These are phyloP conservation scores for Aethina tumida DNA, from an alignment of 1,140 invertebrate species.

Conservation along the genomic window DNA sequence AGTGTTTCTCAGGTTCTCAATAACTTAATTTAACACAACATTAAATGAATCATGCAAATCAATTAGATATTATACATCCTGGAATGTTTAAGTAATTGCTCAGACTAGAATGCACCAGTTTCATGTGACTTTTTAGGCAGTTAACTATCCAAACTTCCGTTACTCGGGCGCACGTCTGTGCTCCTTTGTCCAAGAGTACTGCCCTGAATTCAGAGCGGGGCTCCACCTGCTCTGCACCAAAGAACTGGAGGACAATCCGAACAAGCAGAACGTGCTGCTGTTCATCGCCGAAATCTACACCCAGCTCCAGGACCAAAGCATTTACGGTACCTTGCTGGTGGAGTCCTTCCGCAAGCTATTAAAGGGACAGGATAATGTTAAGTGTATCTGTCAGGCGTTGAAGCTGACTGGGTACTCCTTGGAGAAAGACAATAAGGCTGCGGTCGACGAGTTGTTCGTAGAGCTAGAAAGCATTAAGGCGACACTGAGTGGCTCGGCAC, in stretches of 20 bases:
- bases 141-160: constrained; percentile 27
- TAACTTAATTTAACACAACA: no score
- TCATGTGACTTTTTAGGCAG: constrained; percentile 20
- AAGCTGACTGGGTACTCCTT: constrained; percentile 35
- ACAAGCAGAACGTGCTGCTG: constrained; percentile 26
- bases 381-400: constrained; percentile 44
- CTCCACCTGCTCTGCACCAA: constrained; percentile 27
- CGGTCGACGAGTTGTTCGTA: constrained; percentile 27
- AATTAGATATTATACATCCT: no score
- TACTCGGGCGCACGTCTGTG: constrained; percentile 32
- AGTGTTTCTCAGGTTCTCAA: constrained; percentile 6
- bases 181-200: constrained; percentile 25
- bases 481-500: constrained; percentile 15
- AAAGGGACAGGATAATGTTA: constrained; percentile 37
- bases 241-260: constrained; percentile 22
- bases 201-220: constrained; percentile 25
- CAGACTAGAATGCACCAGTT: no score
- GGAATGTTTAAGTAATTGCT: no score
- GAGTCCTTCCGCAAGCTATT: constrained; percentile 26
- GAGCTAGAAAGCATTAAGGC: constrained; percentile 17
- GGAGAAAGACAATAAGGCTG: constrained; percentile 25
- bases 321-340: constrained; percentile 27
- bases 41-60: no score
- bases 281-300: constrained; percentile 33
- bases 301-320: constrained; percentile 24